phyloP scores from a whole-genome alignment of 2,113 vertebrate genomes.

The Hydrolagus affinis region DNA sequence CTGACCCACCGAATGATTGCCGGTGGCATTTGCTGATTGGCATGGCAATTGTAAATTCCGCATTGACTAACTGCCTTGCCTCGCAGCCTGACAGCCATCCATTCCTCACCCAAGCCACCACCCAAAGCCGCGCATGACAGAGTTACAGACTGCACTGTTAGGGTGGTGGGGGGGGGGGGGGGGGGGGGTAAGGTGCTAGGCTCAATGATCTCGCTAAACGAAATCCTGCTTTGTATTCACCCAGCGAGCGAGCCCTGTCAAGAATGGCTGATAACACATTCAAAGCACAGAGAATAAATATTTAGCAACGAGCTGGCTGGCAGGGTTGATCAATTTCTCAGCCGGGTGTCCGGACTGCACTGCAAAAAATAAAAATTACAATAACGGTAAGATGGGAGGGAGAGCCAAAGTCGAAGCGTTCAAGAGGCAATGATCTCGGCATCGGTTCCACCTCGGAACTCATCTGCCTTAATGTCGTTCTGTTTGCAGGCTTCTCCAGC shows the following conservation, averaged over 20 bases:
- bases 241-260: neutral
- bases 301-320: neutral
- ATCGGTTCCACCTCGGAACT: neutral
- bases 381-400: neutral
- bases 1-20: too few species aligned
- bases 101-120: neutral
- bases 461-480: neutral
- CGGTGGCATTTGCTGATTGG: too few species aligned
- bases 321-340: conserved; percentile 8
- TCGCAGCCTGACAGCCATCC: neutral
- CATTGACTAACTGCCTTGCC: too few species aligned
- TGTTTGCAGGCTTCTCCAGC: neutral
- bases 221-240: neutral
- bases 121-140: neutral
- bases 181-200: neutral
- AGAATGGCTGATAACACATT: neutral
- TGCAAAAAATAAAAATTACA: neutral
- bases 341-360: neutral
- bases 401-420: too few species aligned
- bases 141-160: neutral
- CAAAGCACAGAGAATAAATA: conserved; percentile 27
- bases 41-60: too few species aligned
- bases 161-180: too few species aligned
- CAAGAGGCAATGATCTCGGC: neutral
- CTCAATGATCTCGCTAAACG: conserved; percentile 1